Evolutionary conservation across 2,113 vertebrate genomes (phyloP), one percentile per base, ranked within the genome.

Genomic region (Acrocephalus kingi): DNA sequence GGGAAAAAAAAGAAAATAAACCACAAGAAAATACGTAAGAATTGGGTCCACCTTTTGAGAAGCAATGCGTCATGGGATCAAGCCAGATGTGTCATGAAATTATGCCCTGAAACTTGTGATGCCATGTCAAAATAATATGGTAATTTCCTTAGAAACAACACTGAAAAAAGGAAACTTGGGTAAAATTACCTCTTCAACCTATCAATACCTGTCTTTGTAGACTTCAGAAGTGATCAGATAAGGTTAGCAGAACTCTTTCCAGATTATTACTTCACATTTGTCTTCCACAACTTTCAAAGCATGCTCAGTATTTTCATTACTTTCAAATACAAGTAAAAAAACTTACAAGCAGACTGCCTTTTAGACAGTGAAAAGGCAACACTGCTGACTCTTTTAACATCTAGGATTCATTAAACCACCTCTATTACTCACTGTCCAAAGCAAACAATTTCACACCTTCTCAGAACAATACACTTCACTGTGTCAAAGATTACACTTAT

Each of bases 161-260:
- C 0, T 71, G 59, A 37, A 75, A 39, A 84, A 84, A 33, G 58
- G 22, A 87, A 37, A 84, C 19, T 45, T 64, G 28, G 13, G 35
- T 37, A 82, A 94, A 95, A 96, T 82, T 76, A 90, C 46, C 52
- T 90, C 84, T 68, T 35, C 80, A 92, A 35, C 30, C 54, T 80
- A 92, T 88, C 67, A 87, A 71, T 78, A 85, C 17, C 55, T 87
- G 69, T 49, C 80, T 54, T 86, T 56, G 62, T 59, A 91, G 67
- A 41, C 69, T 80, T 77, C 43, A 76, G 15, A 16, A 22, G 30
- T 33, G 55, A 89, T 77, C 23, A 89, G 85, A 89, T 87, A 58
- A 84, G 30, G 35, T 46, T 55, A 79, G 31, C 54, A 85, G 64
- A 68, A 77, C 62, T 81, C 37, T 37, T 82, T 64, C 39, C 28